phyloP scores from a whole-genome alignment of 53 echinoderm and acorn worm genomes.

The Echinarachnius parma region DNA sequence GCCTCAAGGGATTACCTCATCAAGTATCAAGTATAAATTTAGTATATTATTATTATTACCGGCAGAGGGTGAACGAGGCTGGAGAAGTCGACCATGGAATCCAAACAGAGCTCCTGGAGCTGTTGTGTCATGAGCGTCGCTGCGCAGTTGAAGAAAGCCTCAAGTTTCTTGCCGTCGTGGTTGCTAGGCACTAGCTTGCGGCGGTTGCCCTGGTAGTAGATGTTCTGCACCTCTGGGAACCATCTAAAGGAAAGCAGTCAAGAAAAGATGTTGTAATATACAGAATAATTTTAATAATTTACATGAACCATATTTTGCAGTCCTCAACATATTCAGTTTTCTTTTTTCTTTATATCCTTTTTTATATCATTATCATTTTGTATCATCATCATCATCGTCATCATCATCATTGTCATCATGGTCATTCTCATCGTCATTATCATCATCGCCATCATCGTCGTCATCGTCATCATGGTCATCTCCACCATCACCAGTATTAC shows the following conservation, averaged over 20 bases:
- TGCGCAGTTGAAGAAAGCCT: constrained; percentile 97
- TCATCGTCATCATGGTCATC: too few species aligned
- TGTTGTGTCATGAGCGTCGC: constrained; percentile 95
- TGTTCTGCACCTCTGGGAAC: constrained; percentile 99
- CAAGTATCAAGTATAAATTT: too few species aligned
- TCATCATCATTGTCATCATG: not conserved
- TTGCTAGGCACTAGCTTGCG: constrained; percentile 96
- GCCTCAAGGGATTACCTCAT: too few species aligned
- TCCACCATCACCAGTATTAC: too few species aligned
- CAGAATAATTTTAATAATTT: too few species aligned
- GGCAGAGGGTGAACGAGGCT: constrained; percentile 79
- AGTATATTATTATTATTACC: too few species aligned
- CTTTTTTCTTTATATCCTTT: not conserved
- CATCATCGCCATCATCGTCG: too few species aligned
- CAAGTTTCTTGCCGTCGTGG: constrained; percentile 88
- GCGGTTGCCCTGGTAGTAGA: constrained; percentile 97
- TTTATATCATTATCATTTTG: not conserved
- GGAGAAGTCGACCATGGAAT: constrained; percentile 87
- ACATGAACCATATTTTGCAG: too few species aligned
- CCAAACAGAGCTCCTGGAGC: constrained; percentile 76
- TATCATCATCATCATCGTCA: not conserved
- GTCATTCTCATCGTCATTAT: too few species aligned
- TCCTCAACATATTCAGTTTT: too few species aligned
- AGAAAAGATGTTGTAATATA: too few species aligned
- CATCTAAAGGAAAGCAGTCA: constrained; percentile 70